phyloP scores from a whole-genome alignment of 2,113 vertebrate genomes.

The Nycticorax nycticorax region DNA sequence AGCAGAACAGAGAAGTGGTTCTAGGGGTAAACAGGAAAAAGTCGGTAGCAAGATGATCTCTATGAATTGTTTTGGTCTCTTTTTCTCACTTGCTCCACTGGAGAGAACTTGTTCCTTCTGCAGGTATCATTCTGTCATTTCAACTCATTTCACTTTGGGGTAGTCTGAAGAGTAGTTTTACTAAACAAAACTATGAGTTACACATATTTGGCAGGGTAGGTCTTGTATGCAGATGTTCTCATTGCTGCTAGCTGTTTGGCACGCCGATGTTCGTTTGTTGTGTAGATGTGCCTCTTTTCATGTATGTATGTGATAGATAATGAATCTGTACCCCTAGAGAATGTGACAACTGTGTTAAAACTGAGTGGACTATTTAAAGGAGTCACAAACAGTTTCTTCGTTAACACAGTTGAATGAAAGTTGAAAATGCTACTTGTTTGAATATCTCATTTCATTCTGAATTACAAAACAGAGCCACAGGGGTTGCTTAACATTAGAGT shows the following conservation, averaged over 20 bases:
- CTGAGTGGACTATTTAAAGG: not conserved
- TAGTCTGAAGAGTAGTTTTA: not conserved
- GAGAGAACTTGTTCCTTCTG: not conserved
- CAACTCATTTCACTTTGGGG: not conserved
- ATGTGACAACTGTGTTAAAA: not conserved
- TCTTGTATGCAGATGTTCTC: not conserved
- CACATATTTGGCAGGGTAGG: not conserved
- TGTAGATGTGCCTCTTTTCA: not conserved
- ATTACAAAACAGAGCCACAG: not conserved
- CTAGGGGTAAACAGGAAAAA: not conserved
- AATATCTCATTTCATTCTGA: not conserved
- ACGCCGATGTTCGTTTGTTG: not conserved
- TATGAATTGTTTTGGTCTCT: not conserved
- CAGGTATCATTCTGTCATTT: not conserved
- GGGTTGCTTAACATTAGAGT: not conserved
- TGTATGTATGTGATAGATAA: not conserved
- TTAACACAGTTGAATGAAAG: not conserved
- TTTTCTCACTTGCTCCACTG: not conserved
- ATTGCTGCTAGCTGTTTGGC: not conserved
- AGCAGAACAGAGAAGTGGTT: not conserved
- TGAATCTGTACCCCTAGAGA: not conserved
- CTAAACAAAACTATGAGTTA: not conserved
- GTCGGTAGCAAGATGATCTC: not conserved
- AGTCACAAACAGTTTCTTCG: not conserved
- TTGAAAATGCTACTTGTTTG: not conserved